These are phyloP conservation scores for Medauroidea extradentata DNA, from an alignment of 1,140 invertebrate genomes.

Conservation along the genomic window DNA sequence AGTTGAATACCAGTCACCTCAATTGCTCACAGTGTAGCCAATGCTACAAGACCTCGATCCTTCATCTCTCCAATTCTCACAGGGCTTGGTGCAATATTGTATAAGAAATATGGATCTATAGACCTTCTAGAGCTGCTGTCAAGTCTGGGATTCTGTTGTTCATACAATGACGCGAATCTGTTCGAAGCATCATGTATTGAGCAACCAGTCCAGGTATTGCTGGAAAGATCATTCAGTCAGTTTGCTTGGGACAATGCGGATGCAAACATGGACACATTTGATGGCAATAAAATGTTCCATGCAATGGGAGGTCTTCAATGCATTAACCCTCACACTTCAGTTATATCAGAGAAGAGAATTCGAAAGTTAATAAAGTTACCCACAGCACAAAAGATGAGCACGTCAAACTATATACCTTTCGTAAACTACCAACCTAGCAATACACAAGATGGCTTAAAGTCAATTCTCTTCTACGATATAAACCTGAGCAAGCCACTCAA, in stretches of 20 bases:
- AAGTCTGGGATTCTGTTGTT: slow-evolving; percentile 24
- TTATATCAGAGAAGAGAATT: slow-evolving; percentile 16
- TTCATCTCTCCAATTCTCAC: slow-evolving; percentile 31
- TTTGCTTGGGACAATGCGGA: slow-evolving; percentile 34
- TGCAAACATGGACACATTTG: slow-evolving; percentile 26
- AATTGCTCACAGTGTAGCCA: slow-evolving; percentile 38
- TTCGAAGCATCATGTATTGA: slow-evolving; percentile 23
- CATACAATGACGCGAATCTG: slow-evolving; percentile 19
- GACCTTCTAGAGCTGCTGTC: slow-evolving; percentile 20
- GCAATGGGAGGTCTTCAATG: too few species aligned
- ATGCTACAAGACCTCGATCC: slow-evolving; percentile 31
- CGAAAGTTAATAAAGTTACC: neutral
- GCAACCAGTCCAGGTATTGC: slow-evolving; percentile 15
- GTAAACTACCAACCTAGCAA: neutral
- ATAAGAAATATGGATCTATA: slow-evolving; percentile 27
- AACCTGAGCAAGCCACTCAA: too few species aligned
- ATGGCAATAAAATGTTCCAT: slow-evolving; percentile 31
- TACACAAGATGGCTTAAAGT: neutral
- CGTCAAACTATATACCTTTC: too few species aligned
- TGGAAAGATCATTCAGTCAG: slow-evolving; percentile 21
- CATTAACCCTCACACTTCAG: slow-evolving; percentile 29
- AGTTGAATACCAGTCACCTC: neutral
- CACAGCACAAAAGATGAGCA: too few species aligned
- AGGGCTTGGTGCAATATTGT: slow-evolving; percentile 19
- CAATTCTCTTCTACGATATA: too few species aligned